phyloP scores from a whole-genome alignment of 2,888 invertebrate genomes.

The Notodonta ziczac region DNA sequence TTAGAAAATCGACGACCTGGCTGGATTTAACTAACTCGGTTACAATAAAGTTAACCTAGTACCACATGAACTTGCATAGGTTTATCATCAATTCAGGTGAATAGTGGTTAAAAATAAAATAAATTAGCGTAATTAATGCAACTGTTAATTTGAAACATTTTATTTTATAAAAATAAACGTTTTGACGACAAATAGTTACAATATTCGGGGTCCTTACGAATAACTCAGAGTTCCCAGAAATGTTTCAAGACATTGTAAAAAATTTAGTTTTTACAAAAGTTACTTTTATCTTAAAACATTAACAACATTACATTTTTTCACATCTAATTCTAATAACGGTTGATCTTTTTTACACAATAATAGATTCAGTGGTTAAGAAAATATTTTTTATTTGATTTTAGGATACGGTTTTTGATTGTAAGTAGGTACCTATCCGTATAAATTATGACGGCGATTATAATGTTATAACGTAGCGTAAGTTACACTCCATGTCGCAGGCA shows the following conservation, averaged over 20 bases:
- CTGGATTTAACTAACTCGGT: too few relatives aligned
- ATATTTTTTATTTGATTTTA: conserved; percentile 23
- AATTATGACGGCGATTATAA: too few relatives aligned
- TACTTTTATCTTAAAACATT: conserved; percentile 87
- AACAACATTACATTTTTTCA: conserved; percentile 84
- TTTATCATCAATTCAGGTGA: too few relatives aligned
- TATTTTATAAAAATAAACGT: conserved; percentile 86
- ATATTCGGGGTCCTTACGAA: conserved; percentile 83
- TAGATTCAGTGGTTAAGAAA: conserved; percentile 71
- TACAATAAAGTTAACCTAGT: too few relatives aligned
- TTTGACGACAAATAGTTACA: conserved; percentile 85
- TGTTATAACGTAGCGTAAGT: too few relatives aligned
- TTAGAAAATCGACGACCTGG: too few relatives aligned
- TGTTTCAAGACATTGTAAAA: conserved; percentile 90
- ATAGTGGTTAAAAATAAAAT: too few relatives aligned
- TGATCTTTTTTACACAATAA: conserved; percentile 68
- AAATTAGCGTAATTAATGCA: neutral
- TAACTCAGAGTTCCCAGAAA: conserved; percentile 79
- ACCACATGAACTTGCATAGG: too few relatives aligned
- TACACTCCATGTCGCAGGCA: too few relatives aligned
- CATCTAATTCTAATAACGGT: conserved; percentile 84
- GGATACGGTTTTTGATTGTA: too few relatives aligned
- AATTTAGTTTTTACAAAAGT: conserved; percentile 88
- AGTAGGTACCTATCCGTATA: too few relatives aligned
- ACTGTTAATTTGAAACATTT: conserved; percentile 74